Base-by-base conservation (phyloP, 2,797 vertebrate species). In the Yasuhikotakia modesta region DNA sequence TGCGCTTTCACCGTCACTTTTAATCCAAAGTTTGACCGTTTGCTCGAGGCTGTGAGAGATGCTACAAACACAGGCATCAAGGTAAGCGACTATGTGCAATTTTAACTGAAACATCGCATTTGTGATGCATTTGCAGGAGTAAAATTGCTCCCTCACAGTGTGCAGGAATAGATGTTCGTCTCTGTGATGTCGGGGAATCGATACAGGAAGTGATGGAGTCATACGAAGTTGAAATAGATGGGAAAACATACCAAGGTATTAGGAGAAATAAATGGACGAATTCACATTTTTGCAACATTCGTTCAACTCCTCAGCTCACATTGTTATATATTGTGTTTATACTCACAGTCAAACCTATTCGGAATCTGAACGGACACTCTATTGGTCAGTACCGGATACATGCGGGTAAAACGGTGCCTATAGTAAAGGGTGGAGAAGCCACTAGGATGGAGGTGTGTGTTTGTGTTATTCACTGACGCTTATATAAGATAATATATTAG, bases 161-260 rank as follows among this genome's bases (percentile, higher is more conserved):
- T 91, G 96, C 97, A 85, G 97, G 97, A 79, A 98, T 99, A 86
- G 97, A 99, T 75, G 97, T 99, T 78, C 97, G 96, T 82, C 94
- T 99, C 3, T 99, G 97, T 66, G 97, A 99, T 50, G 92, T 99
- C 50, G 97, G 97, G 13, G 97, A 99, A 87, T 94, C 96, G 80
- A 98, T 99, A 84, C 97, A 99, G 88, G 97, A 99, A 91, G 97
- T 98, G 76, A 99, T 99, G 97, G 97, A 99, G 87, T 99, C 97
- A 1, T 99, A 99, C 0, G 97, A 99, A 85, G 95, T 63, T 35
- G 60, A 63, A 63, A 63, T 63, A 19, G 96, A 99, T 90, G 96
- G 97, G 64, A 99, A 99, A 92, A 99, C 97, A 0, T 99, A 97
- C 85, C 97, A 99, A 96, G 97, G 97, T 96, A 87, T 81, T 14